These are phyloP conservation scores for Uropsilus gracilis DNA, from an alignment of 2,113 vertebrate species.

Conservation along the genomic window DNA sequence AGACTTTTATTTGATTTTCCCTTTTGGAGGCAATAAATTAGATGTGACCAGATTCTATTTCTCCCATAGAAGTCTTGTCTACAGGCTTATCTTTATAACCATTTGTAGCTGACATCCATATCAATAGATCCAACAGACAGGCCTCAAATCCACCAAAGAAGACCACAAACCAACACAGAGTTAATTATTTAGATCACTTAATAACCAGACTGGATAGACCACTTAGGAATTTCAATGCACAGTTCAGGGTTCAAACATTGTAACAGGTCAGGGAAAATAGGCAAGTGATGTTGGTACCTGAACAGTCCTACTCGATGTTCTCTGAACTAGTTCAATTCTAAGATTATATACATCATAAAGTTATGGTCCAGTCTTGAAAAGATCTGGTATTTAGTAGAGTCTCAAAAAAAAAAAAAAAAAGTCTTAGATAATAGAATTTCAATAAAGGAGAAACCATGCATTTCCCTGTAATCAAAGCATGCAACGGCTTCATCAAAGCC, in stretches of 20 bases:
- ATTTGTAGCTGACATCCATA: constrained; percentile 37
- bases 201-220: constrained; percentile 31
- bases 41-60: constrained; percentile 59
- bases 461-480: not conserved
- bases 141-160: constrained; percentile 2
- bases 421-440: not conserved
- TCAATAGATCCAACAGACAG: not conserved
- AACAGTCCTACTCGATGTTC: not conserved
- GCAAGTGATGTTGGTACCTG: not conserved
- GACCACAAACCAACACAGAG: constrained; percentile 18
- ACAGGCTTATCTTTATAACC: constrained; percentile 29
- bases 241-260: not conserved
- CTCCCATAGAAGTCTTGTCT: not conserved
- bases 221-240: constrained; percentile 27
- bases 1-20: constrained; percentile 62
- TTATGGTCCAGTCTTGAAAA: not conserved
- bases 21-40: constrained; percentile 56
- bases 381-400: not conserved
- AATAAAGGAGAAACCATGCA: not conserved
- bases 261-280: not conserved
- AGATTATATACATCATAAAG: not conserved
- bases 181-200: constrained; percentile 55
- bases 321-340: constrained; percentile 18
- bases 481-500: not conserved
- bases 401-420: not conserved